Percentiles rank a stretch among this genome's conserved stretches.
These are phyloP conservation scores for Elephantulus edwardii DNA, from an alignment of 2,113 vertebrate species.

Conservation along the genomic window DNA sequence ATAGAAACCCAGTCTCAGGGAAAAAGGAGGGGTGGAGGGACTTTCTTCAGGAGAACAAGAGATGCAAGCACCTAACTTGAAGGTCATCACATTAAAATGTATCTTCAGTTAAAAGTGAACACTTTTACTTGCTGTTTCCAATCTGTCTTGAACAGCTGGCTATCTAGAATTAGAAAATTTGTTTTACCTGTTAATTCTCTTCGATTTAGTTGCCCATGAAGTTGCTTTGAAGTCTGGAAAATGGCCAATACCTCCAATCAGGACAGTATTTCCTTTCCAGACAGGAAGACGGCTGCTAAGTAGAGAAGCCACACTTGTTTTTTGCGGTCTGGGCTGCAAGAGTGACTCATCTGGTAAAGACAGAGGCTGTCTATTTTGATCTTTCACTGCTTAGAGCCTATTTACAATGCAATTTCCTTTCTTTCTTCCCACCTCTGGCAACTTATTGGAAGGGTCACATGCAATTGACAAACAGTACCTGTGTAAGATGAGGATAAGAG, in stretches of 20 bases:
- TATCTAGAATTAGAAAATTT: conserved; percentile 43
- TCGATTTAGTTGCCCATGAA: conserved; percentile 18
- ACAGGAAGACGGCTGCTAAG: conserved; percentile 46
- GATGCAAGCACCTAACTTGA: background rate
- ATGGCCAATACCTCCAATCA: conserved; percentile 47
- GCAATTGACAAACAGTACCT: conserved; percentile 56
- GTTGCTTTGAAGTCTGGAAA: conserved; percentile 52
- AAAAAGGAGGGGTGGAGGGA: conserved; percentile 18
- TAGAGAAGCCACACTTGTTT: conserved; percentile 49
- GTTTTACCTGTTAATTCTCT: conserved; percentile 37
- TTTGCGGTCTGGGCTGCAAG: conserved; percentile 52
- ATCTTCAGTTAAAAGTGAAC: background rate
- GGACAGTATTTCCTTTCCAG: conserved; percentile 65
- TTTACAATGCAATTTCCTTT: conserved; percentile 59
- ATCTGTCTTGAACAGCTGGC: background rate
- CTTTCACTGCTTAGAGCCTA: conserved; percentile 66
- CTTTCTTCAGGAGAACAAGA: conserved; percentile 8
- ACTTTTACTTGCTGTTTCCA: background rate
- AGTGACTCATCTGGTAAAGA: conserved; percentile 70
- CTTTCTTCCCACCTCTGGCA: background rate
- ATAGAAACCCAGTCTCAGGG: background rate
- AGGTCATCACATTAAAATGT: background rate
- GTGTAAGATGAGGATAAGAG: background rate
- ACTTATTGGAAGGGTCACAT: conserved; percentile 48
- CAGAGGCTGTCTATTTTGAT: conserved; percentile 75